Evolutionary conservation across 1,140 invertebrate genomes (phyloP).

Genomic region (Chrysopa pallens): DNA sequence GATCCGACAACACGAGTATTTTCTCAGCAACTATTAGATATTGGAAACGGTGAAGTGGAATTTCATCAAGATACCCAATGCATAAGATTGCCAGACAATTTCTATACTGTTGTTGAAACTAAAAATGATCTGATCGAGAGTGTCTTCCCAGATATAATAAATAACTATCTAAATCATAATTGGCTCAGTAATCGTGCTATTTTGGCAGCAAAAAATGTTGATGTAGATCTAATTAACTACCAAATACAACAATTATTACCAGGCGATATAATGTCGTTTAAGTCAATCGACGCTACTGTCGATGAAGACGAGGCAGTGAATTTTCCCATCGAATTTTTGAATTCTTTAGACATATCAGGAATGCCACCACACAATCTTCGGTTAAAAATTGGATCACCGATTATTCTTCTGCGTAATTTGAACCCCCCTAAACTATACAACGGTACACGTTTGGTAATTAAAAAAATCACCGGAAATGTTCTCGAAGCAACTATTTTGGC

Average conservation of each 20-base stretch:
- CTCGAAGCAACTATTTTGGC: constrained; percentile 26
- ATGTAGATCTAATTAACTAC: constrained; percentile 18
- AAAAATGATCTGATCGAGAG: constrained; percentile 1
- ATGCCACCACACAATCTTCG: background rate
- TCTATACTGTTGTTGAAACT: constrained; percentile 4
- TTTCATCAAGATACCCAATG: constrained; percentile 5
- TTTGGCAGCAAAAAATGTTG: constrained; percentile 20
- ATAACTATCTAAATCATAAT: background rate
- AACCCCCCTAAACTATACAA: constrained; percentile 25
- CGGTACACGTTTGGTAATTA: constrained; percentile 22
- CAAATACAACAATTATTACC: constrained; percentile 8
- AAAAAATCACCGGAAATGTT: constrained; percentile 20
- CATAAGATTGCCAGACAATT: constrained; percentile 7
- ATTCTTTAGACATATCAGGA: constrained; percentile 5
- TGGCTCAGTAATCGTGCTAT: constrained; percentile 20
- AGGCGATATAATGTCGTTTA: constrained; percentile 3
- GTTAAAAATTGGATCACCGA: constrained; percentile 22
- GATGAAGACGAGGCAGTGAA: constrained; percentile 8
- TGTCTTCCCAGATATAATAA: background rate
- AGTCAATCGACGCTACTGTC: constrained; percentile 7
- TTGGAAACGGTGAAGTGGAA: constrained; percentile 9
- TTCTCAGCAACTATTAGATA: constrained; percentile 13
- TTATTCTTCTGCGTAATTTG: constrained; percentile 24
- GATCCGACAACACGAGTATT: constrained; percentile 11
- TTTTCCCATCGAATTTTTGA: constrained; percentile 8